Percentiles rank a stretch among this genome's conserved stretches.
Evolutionary conservation across 2,888 invertebrate species (phyloP).

Genomic region (Pollenia angustigena): DNA sequence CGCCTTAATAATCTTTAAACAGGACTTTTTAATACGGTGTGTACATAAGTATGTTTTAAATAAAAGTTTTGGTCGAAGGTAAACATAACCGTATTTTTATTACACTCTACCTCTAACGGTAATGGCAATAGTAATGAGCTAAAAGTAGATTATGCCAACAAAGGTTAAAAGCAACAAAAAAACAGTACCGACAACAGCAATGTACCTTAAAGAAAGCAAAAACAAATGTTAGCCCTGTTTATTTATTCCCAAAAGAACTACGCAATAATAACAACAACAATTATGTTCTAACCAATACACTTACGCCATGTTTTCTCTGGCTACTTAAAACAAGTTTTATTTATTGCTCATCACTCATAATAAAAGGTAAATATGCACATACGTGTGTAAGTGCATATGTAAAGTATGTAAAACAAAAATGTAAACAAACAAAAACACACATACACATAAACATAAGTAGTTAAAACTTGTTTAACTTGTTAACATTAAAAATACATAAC

Average conservation of each 20-base stretch:
- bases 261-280: neutral
- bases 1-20: no score
- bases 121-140: neutral
- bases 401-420: neutral
- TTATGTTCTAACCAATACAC: neutral
- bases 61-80: neutral
- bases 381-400: neutral
- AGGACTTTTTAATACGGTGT: no score
- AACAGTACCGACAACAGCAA: neutral
- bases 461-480: neutral
- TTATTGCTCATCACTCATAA: conserved; percentile 31
- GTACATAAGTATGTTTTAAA: neutral
- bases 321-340: conserved; percentile 19
- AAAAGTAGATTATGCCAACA: conserved; percentile 3
- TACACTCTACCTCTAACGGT: conserved; percentile 8
- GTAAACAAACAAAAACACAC: neutral
- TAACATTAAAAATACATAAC: no score
- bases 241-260: conserved; percentile 3
- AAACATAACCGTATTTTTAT: neutral
- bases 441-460: neutral
- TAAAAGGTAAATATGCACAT: conserved; percentile 8
- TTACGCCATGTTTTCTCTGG: conserved; percentile 14
- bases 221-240: neutral
- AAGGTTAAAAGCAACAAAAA: neutral
- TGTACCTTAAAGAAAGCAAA: neutral